Conservation (phyloP, 2,113 vertebrate genomes). For the Regulus satrapa region DNA sequence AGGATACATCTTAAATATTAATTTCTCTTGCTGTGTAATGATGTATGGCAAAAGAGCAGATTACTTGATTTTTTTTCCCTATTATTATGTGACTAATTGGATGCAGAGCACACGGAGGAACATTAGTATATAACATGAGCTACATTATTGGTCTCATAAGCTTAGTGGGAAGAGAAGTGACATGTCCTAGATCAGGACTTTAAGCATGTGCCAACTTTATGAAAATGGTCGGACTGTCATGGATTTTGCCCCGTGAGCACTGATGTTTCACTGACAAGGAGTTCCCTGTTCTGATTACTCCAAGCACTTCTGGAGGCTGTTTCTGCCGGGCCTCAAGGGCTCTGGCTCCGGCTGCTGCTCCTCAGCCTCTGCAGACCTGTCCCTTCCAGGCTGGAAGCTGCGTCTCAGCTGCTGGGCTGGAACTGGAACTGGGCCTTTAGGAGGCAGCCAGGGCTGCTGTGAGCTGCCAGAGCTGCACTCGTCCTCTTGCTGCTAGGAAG, state of each 20-base stretch:
- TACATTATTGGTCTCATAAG: neutral
- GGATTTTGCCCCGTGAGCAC: neutral
- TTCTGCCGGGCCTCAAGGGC: neutral
- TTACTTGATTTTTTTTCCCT: neutral
- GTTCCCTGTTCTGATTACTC: neutral
- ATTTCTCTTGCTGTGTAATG: neutral
- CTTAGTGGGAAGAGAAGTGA: neutral
- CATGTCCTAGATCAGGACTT: neutral
- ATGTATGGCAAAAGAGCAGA: neutral
- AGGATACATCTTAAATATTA: neutral
- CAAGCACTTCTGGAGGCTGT: neutral
- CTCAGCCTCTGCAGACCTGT: neutral
- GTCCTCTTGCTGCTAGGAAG: neutral
- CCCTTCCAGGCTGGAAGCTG: neutral
- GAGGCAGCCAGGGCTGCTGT: neutral
- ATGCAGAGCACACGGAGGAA: neutral
- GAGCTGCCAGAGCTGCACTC: neutral
- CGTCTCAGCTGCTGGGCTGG: neutral
- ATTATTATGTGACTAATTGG: neutral
- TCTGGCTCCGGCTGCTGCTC: accelerated
- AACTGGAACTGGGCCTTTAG: neutral
- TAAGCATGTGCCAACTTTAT: neutral
- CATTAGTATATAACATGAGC: neutral
- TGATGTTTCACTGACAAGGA: neutral
- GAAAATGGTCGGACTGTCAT: neutral